Evolutionary conservation across 2,113 vertebrate species (phyloP).

Genomic region (Corapipo altera): DNA sequence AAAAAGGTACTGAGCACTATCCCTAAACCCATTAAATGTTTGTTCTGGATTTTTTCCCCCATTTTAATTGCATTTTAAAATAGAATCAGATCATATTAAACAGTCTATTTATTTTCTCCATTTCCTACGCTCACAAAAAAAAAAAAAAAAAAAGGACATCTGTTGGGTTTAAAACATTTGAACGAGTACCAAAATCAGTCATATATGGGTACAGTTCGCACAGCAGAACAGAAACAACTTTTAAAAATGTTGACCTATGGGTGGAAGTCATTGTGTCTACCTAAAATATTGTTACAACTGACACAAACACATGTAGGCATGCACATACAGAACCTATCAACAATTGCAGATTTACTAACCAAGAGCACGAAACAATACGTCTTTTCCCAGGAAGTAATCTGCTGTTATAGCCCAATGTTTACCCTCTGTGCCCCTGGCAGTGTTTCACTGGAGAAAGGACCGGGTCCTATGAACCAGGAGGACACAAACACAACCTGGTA

Average conservation of each 20-base stretch:
- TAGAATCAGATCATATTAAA: not conserved
- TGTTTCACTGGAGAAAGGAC: not conserved
- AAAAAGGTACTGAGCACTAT: rapidly evolving
- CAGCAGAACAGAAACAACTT: not conserved
- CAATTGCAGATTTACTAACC: not conserved
- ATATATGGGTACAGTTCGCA: not conserved
- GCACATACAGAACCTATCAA: not conserved
- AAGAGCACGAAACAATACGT: not conserved
- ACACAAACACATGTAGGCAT: not conserved
- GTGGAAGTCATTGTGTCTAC: not conserved
- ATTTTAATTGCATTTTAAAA: not conserved
- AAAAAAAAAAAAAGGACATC: not conserved
- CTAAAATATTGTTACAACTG: not conserved
- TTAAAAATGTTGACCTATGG: not conserved
- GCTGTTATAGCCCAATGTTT: not conserved
- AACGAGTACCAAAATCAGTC: not conserved
- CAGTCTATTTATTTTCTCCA: not conserved
- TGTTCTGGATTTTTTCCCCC: not conserved
- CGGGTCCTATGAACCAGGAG: not conserved
- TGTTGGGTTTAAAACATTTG: slow-evolving; percentile 1
- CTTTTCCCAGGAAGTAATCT: not conserved
- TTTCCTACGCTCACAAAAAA: not conserved
- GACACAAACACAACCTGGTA: not conserved
- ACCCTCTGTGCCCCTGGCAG: not conserved
- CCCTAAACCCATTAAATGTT: not conserved